Conservation (phyloP, 2,888 invertebrate species). For the Balanococcus diminutus region DNA sequence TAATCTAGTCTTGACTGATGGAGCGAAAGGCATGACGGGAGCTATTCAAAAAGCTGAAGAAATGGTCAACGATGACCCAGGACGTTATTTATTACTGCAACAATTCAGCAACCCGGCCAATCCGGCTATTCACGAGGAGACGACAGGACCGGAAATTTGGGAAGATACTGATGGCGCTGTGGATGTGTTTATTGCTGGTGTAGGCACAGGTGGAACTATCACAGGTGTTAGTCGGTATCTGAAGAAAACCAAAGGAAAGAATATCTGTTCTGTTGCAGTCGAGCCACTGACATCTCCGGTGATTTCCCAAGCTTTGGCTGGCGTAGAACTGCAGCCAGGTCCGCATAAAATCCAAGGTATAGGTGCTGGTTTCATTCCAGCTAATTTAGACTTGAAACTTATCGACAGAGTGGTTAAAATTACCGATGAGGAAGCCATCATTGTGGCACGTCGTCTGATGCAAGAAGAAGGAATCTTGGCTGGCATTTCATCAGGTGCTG, state of each 20-base stretch:
- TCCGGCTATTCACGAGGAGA: constrained; percentile 20
- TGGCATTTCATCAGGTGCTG: constrained; percentile 49
- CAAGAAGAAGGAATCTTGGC: constrained; percentile 47
- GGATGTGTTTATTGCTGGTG: constrained; percentile 25
- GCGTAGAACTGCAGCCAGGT: background rate
- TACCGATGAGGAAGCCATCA: constrained; percentile 39
- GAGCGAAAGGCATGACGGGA: background rate
- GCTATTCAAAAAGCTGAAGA: background rate
- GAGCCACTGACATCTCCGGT: constrained; percentile 32
- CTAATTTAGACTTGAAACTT: constrained; percentile 15
- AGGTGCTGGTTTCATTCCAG: constrained; percentile 37
- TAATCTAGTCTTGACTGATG: background rate
- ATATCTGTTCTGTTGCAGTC: constrained; percentile 16
- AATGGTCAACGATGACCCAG: background rate
- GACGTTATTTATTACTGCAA: background rate
- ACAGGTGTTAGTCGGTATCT: constrained; percentile 36
- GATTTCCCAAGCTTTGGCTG: background rate
- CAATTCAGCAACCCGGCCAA: background rate
- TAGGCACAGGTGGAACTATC: constrained; percentile 52
- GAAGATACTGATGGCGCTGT: constrained; percentile 26
- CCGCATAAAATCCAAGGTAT: constrained; percentile 45
- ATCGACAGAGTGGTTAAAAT: constrained; percentile 14
- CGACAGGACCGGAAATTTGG: constrained; percentile 53
- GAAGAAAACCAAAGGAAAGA: constrained; percentile 14
- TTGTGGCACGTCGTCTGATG: background rate